Conservation (phyloP, 2,113 vertebrate species). For the Alaudala cheleensis region DNA sequence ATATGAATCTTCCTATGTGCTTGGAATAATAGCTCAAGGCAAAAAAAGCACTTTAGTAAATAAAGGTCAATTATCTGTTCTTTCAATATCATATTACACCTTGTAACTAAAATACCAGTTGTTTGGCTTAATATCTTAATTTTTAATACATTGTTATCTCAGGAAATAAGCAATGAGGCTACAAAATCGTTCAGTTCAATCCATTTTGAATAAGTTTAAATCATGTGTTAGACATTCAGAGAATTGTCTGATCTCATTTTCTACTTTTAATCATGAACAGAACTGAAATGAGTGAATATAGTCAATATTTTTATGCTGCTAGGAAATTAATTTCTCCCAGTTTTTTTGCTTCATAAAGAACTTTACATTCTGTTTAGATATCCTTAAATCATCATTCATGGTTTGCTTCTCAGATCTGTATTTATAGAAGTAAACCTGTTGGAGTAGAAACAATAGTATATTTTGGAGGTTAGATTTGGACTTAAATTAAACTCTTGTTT, state of each 20-base stretch:
- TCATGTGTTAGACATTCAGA: background rate
- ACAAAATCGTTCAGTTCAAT: background rate
- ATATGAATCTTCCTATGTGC: background rate
- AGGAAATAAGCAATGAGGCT: background rate
- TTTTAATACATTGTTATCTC: background rate
- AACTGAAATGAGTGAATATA: background rate
- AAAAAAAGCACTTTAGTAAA: background rate
- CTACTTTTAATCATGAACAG: background rate
- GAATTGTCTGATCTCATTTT: background rate
- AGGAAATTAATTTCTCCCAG: background rate
- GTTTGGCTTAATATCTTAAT: background rate
- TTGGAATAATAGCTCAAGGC: background rate
- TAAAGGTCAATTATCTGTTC: background rate
- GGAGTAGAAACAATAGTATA: background rate
- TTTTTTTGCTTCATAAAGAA: background rate
- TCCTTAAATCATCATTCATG: background rate
- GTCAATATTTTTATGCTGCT: background rate
- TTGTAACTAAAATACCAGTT: background rate
- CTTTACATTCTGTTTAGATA: background rate
- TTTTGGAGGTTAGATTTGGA: background rate
- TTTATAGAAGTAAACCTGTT: background rate
- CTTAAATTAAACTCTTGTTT: background rate
- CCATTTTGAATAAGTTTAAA: background rate
- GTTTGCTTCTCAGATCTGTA: background rate
- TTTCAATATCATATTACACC: background rate